Conservation (phyloP, 2,797 vertebrate genomes). For the Miichthys miiuy region DNA sequence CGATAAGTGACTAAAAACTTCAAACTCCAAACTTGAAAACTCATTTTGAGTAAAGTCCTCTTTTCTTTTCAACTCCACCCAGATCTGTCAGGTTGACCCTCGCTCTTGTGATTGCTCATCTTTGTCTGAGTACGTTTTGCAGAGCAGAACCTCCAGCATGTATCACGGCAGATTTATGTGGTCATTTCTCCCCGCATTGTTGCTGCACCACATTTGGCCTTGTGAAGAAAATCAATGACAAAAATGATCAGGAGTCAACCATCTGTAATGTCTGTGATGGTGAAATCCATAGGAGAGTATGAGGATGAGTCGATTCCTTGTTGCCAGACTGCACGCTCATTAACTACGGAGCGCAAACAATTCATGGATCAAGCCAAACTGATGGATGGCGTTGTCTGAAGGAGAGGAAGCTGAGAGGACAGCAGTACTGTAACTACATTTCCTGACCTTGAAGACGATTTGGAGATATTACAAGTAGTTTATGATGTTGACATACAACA, state of each 20-base stretch:
- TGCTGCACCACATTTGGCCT: constrained; percentile 68
- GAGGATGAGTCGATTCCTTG: constrained; percentile 71
- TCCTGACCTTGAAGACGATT: constrained; percentile 53
- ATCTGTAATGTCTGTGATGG: constrained; percentile 68
- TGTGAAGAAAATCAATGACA: constrained; percentile 73
- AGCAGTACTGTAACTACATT: constrained; percentile 46
- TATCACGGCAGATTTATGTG: constrained; percentile 68
- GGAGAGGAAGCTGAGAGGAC: constrained; percentile 27
- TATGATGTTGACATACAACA: constrained; percentile 42
- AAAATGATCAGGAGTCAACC: constrained; percentile 75
- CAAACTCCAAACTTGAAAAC: neutral
- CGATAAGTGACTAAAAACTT: neutral
- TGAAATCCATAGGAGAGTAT: constrained; percentile 61
- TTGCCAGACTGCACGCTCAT: constrained; percentile 69
- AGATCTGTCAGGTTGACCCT: neutral
- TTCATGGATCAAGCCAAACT: constrained; percentile 58
- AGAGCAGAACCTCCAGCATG: constrained; percentile 52
- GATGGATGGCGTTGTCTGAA: constrained; percentile 51
- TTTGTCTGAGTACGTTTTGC: constrained; percentile 18
- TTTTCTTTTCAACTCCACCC: neutral
- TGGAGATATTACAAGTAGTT: constrained; percentile 35
- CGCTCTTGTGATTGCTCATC: neutral
- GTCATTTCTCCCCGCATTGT: constrained; percentile 53
- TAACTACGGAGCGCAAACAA: constrained; percentile 61
- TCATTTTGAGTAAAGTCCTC: neutral